Evolutionary conservation across 2,113 vertebrate species (phyloP).

Genomic region (Anhinga anhinga): DNA sequence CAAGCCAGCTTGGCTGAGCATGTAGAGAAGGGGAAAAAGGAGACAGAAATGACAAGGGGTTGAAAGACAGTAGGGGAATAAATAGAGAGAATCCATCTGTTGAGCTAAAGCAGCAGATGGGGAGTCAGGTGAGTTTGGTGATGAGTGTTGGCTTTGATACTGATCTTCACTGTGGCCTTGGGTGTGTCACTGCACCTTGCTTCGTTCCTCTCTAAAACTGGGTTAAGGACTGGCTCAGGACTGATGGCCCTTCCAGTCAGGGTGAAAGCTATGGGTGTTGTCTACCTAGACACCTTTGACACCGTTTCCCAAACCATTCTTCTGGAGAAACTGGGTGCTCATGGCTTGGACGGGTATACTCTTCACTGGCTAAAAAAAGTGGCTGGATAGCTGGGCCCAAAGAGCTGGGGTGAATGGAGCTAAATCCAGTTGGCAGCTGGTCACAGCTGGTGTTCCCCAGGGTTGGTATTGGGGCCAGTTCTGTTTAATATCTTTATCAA

Average conservation of each 20-base stretch:
- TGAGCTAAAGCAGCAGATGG: not conserved
- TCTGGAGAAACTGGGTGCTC: too few species aligned
- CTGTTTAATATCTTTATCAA: too few species aligned
- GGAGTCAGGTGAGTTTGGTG: not conserved
- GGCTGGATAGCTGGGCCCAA: too few species aligned
- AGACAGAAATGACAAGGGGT: not conserved
- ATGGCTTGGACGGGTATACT: too few species aligned
- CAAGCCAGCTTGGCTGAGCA: not conserved
- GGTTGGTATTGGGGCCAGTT: too few species aligned
- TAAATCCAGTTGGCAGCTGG: too few species aligned
- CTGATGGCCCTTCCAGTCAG: rapidly evolving
- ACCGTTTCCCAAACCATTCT: too few species aligned
- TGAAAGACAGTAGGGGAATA: not conserved
- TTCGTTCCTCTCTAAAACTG: not conserved
- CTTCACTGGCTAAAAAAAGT: too few species aligned
- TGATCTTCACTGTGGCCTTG: not conserved
- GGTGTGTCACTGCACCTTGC: not conserved
- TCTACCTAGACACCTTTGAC: too few species aligned
- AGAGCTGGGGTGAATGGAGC: too few species aligned
- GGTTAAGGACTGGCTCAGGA: not conserved
- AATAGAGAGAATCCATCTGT: not conserved
- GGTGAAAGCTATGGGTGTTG: not conserved
- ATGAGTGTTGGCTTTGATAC: not conserved
- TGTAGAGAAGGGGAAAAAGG: not conserved
- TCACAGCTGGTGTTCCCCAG: too few species aligned